Conservation (phyloP, 2,888 invertebrate species). For the Diarsia mendica region DNA sequence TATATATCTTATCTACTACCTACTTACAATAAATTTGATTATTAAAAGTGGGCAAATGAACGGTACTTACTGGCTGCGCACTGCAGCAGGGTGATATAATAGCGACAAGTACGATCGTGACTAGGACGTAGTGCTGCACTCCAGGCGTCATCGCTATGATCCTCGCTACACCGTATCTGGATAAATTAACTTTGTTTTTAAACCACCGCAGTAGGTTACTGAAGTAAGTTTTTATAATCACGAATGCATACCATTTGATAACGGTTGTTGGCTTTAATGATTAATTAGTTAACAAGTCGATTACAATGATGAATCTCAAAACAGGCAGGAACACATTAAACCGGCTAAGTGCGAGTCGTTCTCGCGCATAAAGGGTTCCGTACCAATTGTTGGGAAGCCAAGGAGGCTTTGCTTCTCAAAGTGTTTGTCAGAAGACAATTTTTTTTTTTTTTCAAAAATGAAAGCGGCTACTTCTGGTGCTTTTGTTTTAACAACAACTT, state of each 20-base stretch:
- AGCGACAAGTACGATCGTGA: slow-evolving; percentile 73
- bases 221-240: not conserved
- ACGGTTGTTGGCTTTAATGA: not conserved
- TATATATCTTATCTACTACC: no score
- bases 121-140: slow-evolving; percentile 67
- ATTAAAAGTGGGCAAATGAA: not conserved
- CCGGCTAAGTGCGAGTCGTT: no score
- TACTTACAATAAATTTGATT: no score
- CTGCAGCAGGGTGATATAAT: slow-evolving; percentile 77
- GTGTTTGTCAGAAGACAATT: no score
- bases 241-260: not conserved
- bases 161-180: slow-evolving; percentile 46
- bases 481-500: not conserved
- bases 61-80: slow-evolving; percentile 82
- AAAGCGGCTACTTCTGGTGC: not conserved
- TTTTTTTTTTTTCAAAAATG: no score
- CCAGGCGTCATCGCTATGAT: slow-evolving; percentile 71
- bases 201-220: not conserved
- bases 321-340: no score
- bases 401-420: no score
- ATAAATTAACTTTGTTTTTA: slow-evolving; percentile 5
- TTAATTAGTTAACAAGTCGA: no score
- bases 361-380: no score
- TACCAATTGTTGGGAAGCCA: no score
- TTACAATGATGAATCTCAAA: no score